Base-by-base conservation (phyloP, 30 jellyfish, hydroid and myxozoan species). In the Turritopsis rubra region DNA sequence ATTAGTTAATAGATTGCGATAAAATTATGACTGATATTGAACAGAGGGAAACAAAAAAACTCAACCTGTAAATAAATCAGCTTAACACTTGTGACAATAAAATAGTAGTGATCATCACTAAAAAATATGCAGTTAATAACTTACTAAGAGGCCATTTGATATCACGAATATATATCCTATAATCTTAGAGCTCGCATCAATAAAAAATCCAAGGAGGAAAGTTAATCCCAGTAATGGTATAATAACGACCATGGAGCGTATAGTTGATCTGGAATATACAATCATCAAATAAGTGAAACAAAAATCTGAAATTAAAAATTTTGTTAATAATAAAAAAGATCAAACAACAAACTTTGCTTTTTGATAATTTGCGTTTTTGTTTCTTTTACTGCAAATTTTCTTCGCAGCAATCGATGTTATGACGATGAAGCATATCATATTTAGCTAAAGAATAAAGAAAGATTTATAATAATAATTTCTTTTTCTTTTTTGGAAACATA, bases 111-210 rank as follows among this genome's bases (percentile, higher is more conserved):
- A n/a, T n/a, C n/a, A n/a, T n/a, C 82, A 1, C 19, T 0, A 0
- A 74, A 26, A 16, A 26, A 74, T 16, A 74, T 74, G 27, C 13
- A 22, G 73, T 24, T 30, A 66, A n/a, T 3, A 52, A 74, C 82
- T 24, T 74, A 74, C 82, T 29, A 74, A 23, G 41, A 74, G 18
- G 9, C 82, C 82, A 3, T 74, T 74, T n/a, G 65, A 74, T 21
- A 74, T 29, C 18, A 74, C 82, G 82, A 74, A 74, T 24, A 74
- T n/a, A 74, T 74, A 74, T 24, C 82, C 82, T 24, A 74, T 23
- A 52, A 74, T 24, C 27, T 7, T 52, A 16, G 24, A 22, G 41
- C 41, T 30, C 18, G 13, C 13, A 21, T 74, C 82, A 26, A 74
- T 26, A 74, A 74, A 74, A 52, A 74, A 74, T 13, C 82, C 82